These are phyloP conservation scores for Limanda limanda DNA, from an alignment of 2,113 vertebrate genomes.

Conservation along the genomic window DNA sequence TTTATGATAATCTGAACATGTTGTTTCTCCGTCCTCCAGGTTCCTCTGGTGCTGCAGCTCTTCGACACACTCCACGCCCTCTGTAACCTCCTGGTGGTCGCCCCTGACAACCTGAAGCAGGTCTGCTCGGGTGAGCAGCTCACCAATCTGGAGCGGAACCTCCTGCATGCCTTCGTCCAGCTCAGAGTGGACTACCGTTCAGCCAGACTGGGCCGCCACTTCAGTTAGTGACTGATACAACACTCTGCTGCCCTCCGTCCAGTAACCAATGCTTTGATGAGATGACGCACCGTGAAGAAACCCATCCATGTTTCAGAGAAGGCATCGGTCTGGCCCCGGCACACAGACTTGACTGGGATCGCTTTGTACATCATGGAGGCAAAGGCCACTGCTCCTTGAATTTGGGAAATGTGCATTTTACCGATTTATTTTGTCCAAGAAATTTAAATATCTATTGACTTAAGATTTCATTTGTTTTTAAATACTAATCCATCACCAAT, in stretches of 20 bases:
- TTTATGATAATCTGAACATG: neutral
- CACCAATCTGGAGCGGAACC: slow-evolving; percentile 97
- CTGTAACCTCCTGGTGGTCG: slow-evolving; percentile 98
- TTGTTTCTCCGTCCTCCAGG: slow-evolving; percentile 78
- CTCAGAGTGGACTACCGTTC: slow-evolving; percentile 96
- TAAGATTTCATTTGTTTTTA: slow-evolving; percentile 71
- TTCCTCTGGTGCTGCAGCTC: slow-evolving; percentile 95
- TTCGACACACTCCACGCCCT: slow-evolving; percentile 98
- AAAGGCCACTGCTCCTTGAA: slow-evolving; percentile 49
- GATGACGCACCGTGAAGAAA: slow-evolving; percentile 60
- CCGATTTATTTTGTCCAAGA: slow-evolving; percentile 53
- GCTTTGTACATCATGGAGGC: slow-evolving; percentile 42
- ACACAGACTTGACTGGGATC: slow-evolving; percentile 43
- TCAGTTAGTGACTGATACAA: slow-evolving; percentile 86
- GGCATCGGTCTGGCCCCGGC: slow-evolving; percentile 24
- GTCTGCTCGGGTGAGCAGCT: slow-evolving; percentile 99
- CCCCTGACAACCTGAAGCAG: slow-evolving; percentile 98
- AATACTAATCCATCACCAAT: slow-evolving; percentile 68
- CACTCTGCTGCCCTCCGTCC: slow-evolving; percentile 74
- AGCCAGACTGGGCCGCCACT: slow-evolving; percentile 94
- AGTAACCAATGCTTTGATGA: slow-evolving; percentile 54
- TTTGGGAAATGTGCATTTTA: slow-evolving; percentile 75
- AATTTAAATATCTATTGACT: slow-evolving; percentile 60
- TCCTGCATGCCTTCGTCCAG: slow-evolving; percentile 98
- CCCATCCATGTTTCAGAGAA: slow-evolving; percentile 46